These are phyloP conservation scores for Aptenodytes patagonicus DNA, from an alignment of 2,113 vertebrate species.

Conservation along the genomic window DNA sequence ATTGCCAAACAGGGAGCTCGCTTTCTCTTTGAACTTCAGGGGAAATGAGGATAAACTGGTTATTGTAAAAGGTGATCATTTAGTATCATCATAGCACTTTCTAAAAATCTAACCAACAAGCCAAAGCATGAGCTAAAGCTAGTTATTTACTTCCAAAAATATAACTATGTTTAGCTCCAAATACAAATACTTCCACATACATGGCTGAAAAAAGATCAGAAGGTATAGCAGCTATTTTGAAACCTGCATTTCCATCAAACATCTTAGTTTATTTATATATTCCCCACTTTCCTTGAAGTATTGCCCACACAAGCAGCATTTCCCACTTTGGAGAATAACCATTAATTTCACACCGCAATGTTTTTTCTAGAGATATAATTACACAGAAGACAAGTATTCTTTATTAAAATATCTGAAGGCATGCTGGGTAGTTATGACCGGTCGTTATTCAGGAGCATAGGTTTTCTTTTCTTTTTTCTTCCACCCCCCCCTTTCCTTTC, in stretches of 20 bases:
- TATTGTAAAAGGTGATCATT: constrained; percentile 35
- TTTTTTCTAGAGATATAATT: constrained; percentile 60
- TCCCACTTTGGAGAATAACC: constrained; percentile 50
- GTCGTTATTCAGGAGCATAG: not conserved
- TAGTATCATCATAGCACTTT: constrained; percentile 6
- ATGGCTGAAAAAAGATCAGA: constrained; percentile 57
- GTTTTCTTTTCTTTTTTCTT: not conserved
- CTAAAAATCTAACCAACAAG: constrained; percentile 56
- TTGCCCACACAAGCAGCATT: constrained; percentile 50
- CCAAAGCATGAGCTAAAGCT: constrained; percentile 44
- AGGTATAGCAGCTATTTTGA: constrained; percentile 57
- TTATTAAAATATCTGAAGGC: constrained; percentile 59
- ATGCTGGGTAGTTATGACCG: constrained; percentile 7
- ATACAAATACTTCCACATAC: constrained; percentile 48
- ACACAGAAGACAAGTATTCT: constrained; percentile 32
- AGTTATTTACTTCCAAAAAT: constrained; percentile 64
- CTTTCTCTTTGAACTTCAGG: constrained; percentile 48
- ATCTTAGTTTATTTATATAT: constrained; percentile 49
- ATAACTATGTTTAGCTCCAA: constrained; percentile 27
- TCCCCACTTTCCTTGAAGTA: constrained; percentile 46
- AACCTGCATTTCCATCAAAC: constrained; percentile 53
- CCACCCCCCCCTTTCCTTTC: not conserved
- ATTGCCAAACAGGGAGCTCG: constrained; percentile 13
- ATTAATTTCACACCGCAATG: constrained; percentile 55
- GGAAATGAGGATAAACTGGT: constrained; percentile 43